Conservation (phyloP, 37 sponge, comb jelly and placozoan species). For the Theonella swinhoei region DNA sequence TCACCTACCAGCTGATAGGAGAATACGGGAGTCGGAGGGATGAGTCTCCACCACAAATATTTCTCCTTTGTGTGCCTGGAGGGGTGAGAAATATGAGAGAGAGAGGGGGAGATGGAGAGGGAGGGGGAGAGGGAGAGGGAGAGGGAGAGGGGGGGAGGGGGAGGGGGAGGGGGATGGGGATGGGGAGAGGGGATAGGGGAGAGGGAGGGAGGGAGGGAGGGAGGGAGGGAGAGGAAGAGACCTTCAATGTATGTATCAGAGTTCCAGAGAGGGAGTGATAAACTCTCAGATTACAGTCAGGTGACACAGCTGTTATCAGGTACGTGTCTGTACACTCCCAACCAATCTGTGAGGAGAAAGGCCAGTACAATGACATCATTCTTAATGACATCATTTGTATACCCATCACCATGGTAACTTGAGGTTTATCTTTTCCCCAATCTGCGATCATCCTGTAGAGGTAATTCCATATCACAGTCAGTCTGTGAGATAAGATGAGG, state of each 20-base stretch:
- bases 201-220: neutral
- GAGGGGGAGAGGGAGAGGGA: neutral
- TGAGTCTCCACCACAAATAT: constrained; percentile 87
- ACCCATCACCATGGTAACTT: constrained; percentile 65
- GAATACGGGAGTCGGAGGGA: constrained; percentile 63
- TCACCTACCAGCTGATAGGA: constrained; percentile 65
- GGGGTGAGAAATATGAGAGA: neutral
- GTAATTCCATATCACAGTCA: neutral
- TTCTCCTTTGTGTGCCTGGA: constrained; percentile 72
- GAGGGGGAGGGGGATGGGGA: too few relatives aligned
- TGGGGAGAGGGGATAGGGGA: too few relatives aligned
- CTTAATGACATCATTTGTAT: neutral
- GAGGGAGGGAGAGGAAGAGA: neutral
- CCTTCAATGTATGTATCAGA: constrained; percentile 30
- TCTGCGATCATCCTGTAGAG: neutral
- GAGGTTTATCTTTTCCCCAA: constrained; percentile 17
- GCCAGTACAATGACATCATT: neutral
- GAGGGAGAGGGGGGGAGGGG: neutral
- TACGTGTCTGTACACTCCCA: constrained; percentile 73
- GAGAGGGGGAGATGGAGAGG: neutral
- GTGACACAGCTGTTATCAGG: constrained; percentile 71
- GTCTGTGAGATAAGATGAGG: neutral
- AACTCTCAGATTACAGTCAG: constrained; percentile 58
- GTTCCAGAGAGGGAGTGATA: constrained; percentile 41
- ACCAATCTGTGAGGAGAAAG: constrained; percentile 45